Evolutionary conservation across 1,140 invertebrate species (phyloP).

Genomic region (Hylyphantes graminicola): DNA sequence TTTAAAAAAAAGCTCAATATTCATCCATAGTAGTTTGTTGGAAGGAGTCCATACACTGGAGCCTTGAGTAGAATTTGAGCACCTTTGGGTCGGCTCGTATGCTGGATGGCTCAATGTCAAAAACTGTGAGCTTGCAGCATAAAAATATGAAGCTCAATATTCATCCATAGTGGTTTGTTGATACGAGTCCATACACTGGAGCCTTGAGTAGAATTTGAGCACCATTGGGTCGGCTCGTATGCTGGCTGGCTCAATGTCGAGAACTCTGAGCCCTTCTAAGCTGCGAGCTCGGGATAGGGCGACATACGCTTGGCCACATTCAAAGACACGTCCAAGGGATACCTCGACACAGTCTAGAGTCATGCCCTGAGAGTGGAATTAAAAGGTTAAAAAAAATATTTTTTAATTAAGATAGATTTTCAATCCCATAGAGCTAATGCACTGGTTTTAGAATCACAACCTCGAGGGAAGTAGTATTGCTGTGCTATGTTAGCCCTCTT

Average conservation of each 20-base stretch:
- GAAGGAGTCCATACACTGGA: too few species aligned
- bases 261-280: slow-evolving; percentile 82
- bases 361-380: slow-evolving; percentile 76
- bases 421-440: too few species aligned
- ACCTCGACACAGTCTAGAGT: slow-evolving; percentile 96
- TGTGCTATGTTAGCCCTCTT: too few species aligned
- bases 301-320: slow-evolving; percentile 95
- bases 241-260: slow-evolving; percentile 87
- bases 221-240: slow-evolving; percentile 91
- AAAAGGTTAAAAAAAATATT: not conserved
- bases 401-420: too few species aligned
- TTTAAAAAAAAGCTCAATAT: too few species aligned
- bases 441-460: too few species aligned
- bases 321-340: slow-evolving; percentile 88
- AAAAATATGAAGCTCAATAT: not conserved
- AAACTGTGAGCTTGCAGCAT: too few species aligned
- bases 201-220: slow-evolving; percentile 78
- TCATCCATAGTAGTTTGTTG: too few species aligned
- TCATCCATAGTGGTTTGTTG: slow-evolving; percentile 2
- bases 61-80: too few species aligned
- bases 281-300: slow-evolving; percentile 91
- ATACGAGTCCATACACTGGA: slow-evolving; percentile 35
- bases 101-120: too few species aligned
- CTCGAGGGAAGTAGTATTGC: too few species aligned
- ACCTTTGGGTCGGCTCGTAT: too few species aligned